These are phyloP conservation scores for Myiopsitta monachus DNA, from an alignment of 2,113 vertebrate genomes.

Conservation along the genomic window DNA sequence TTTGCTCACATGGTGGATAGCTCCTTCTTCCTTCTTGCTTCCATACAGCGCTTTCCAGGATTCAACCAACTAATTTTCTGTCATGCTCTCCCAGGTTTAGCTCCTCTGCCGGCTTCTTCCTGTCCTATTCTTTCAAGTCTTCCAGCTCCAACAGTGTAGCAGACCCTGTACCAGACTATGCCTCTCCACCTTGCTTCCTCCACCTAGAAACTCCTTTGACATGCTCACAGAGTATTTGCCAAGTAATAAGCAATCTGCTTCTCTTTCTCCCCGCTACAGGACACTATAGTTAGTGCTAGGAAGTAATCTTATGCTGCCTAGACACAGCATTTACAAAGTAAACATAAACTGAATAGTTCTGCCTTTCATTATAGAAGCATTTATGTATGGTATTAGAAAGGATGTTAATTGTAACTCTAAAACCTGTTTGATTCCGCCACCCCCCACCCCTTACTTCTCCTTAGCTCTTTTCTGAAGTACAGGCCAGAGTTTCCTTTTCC, in stretches of 20 bases:
- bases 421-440: neutral
- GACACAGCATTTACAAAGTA: neutral
- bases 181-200: neutral
- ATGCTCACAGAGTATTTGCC: neutral
- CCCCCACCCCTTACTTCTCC: neutral
- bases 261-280: neutral
- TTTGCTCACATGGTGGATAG: neutral
- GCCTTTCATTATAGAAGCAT: neutral
- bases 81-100: neutral
- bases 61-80: neutral
- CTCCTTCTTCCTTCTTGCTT: neutral
- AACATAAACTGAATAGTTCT: neutral
- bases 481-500: neutral
- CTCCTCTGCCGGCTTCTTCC: neutral
- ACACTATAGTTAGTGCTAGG: neutral
- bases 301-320: neutral
- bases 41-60: fast-evolving
- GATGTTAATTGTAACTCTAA: neutral
- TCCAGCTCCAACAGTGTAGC: neutral
- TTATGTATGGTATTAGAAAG: neutral
- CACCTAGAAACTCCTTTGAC: neutral
- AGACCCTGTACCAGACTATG: neutral
- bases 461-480: neutral
- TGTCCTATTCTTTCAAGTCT: neutral
- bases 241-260: neutral